Base-by-base conservation (phyloP, 2,888 invertebrate genomes). In the Andricus quercusramuli region DNA sequence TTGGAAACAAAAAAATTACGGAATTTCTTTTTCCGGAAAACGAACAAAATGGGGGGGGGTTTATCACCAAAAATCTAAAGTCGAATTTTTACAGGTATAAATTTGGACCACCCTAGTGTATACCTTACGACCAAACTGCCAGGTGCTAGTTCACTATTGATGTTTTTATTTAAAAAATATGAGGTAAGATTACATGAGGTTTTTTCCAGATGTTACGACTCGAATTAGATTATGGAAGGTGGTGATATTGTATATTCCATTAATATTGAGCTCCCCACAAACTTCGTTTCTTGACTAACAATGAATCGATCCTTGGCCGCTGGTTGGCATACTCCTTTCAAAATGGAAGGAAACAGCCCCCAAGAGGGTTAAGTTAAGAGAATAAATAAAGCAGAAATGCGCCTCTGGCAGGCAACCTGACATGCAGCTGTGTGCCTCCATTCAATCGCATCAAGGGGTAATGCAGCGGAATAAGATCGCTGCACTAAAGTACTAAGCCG, bases 181-280 rank as follows among this genome's bases (percentile, higher is more conserved):
- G 47, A 70, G 20, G 44, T 44, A 44, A 6, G 44, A 68, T 47
- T 44, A 47, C 44, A 68, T 68, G 44, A 25, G 68, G 13, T 68
- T 25, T 68, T 17, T 11, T 25, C 47, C 25, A 47, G 47, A 25
- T 25, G 47, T 70, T 25, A 29, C 8, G 47, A 47, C 15, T 47
- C 29, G 44, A 51, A 56, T 74, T 29, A 20, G n/a, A 32, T 51
- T 56, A n/a, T n/a, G 51, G 20, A 56, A 29, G 20, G 9, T 11
- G 32, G 56, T n/a, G 41, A 22, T 74, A 56, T 74, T 56, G 20
- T 32, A 74, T 56, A 81, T 82, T 78, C 80, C 83, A 83, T 83
- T 84, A 83, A 83, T 82, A 84, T 81, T 82, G 76, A 81, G 80
- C 81, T 82, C 79, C 79, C 79, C 59, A 78, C 78, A 78, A 83